phyloP scores from a whole-genome alignment of 2,113 vertebrate genomes.

The Pituophis catenifer region DNA sequence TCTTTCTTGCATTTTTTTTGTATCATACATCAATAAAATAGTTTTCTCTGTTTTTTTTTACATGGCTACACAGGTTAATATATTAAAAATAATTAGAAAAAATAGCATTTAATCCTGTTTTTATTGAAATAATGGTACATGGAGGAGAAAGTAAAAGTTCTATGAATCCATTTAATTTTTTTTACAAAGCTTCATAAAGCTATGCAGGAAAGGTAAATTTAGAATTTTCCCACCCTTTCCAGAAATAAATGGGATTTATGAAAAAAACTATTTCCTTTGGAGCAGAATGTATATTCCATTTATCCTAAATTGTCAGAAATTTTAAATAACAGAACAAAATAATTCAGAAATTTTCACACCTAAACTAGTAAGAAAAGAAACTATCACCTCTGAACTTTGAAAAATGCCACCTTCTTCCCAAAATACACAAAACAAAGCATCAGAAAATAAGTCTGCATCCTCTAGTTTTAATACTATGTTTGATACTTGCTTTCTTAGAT shows the following conservation, averaged over 20 bases:
- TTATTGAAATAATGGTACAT: not conserved
- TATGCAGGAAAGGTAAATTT: not conserved
- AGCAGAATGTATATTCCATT: not conserved
- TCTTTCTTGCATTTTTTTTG: not conserved
- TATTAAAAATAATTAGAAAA: conserved; percentile 1
- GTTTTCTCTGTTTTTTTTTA: not conserved
- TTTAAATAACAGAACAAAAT: not conserved
- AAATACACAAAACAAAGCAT: not conserved
- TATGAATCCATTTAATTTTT: not conserved
- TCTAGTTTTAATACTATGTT: not conserved
- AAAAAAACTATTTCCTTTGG: not conserved
- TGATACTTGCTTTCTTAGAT: not conserved
- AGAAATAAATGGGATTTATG: not conserved
- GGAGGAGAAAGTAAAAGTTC: not conserved
- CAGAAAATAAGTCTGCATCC: not conserved
- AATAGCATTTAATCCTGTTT: not conserved
- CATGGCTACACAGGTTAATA: not conserved
- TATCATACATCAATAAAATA: not conserved
- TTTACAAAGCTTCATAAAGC: not conserved
- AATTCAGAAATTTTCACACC: not conserved
- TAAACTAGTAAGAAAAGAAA: not conserved
- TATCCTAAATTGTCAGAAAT: not conserved
- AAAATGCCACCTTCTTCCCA: not conserved
- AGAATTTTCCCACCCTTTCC: not conserved
- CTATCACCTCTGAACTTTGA: not conserved